phyloP scores from a whole-genome alignment of 1,140 invertebrate species.

The Cepaea nemoralis region DNA sequence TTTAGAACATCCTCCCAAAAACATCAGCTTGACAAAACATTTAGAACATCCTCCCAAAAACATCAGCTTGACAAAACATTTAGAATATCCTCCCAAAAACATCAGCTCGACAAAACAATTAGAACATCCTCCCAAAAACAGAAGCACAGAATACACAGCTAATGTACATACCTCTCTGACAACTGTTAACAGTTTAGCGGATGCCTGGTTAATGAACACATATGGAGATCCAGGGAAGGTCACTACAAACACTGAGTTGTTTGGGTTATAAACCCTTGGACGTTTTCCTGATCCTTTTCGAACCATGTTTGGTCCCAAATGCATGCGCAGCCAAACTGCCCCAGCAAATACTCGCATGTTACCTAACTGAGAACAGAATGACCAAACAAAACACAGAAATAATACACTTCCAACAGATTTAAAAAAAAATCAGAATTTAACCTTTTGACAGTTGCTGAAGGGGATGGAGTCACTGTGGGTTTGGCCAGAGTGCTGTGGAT shows the following conservation, averaged over 20 bases:
- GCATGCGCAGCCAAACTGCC: slow-evolving; percentile 21
- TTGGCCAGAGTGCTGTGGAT: too few species aligned
- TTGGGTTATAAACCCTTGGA: not conserved
- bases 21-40: too few species aligned
- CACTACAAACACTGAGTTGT: slow-evolving; percentile 30
- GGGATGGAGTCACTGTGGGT: too few species aligned
- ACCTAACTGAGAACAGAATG: not conserved
- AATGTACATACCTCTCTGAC: slow-evolving; percentile 11
- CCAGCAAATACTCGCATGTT: slow-evolving; percentile 35
- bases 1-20: too few species aligned
- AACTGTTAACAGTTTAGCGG: not conserved
- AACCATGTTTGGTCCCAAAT: not conserved
- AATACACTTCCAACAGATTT: too few species aligned
- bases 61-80: too few species aligned
- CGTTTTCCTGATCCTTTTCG: not conserved
- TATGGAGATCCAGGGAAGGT: slow-evolving; percentile 26
- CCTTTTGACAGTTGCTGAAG: too few species aligned
- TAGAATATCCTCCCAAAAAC: too few species aligned
- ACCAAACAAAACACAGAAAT: too few species aligned
- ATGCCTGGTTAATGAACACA: not conserved
- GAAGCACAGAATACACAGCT: not conserved
- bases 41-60: too few species aligned
- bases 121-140: not conserved
- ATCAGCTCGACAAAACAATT: not conserved
- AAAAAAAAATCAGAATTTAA: too few species aligned